phyloP scores from a whole-genome alignment of 2,888 invertebrate species.

The Tromatobia lineatoria region DNA sequence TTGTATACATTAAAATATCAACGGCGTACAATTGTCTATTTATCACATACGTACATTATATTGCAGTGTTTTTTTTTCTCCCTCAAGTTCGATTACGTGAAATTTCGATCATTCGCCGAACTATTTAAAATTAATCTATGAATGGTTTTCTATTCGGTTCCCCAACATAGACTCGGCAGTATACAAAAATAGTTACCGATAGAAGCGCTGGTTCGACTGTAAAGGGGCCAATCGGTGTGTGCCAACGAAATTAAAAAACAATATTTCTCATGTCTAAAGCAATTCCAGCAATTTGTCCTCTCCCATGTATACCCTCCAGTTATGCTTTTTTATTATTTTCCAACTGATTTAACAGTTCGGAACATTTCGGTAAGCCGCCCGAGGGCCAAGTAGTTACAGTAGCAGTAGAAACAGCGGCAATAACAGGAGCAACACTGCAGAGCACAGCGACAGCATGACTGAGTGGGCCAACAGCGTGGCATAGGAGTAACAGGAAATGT shows the following conservation, averaged over 20 bases:
- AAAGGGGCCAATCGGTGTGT: too few relatives aligned
- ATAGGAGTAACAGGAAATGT: conserved; percentile 76
- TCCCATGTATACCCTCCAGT: background rate
- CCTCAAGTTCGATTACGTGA: too few relatives aligned
- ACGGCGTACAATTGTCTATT: too few relatives aligned
- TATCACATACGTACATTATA: too few relatives aligned
- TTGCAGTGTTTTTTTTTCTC: too few relatives aligned
- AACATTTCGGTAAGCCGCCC: background rate
- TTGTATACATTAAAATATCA: too few relatives aligned
- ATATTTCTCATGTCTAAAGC: background rate
- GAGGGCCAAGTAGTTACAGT: background rate
- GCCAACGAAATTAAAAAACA: background rate
- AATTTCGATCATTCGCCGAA: too few relatives aligned
- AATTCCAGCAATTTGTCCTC: background rate
- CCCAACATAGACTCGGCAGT: too few relatives aligned
- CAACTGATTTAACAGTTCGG: background rate
- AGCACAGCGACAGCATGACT: background rate
- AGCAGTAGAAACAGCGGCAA: conserved; percentile 8
- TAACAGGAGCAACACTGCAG: background rate
- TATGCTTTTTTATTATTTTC: background rate
- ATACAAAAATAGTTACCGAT: too few relatives aligned
- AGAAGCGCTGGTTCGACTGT: too few relatives aligned
- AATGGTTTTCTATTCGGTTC: too few relatives aligned
- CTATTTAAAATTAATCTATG: too few relatives aligned
- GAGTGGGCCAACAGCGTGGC: conserved; percentile 1